Conservation (phyloP, 2,888 invertebrate genomes). For the Hirtodrosophila alboralis region DNA sequence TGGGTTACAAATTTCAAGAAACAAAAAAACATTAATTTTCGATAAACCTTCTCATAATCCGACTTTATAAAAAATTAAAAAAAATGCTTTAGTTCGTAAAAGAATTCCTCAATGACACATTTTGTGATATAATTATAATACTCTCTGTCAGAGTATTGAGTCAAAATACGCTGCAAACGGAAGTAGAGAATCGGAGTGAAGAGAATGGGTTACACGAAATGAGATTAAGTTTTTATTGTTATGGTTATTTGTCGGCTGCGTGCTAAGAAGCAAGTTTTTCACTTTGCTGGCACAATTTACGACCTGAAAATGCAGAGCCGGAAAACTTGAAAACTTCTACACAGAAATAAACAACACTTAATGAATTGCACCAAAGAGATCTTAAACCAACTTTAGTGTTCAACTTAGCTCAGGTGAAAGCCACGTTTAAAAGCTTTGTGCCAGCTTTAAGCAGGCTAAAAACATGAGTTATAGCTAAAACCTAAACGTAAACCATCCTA, state of each 20-base stretch:
- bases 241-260: slow-evolving; percentile 26
- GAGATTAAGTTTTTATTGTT: slow-evolving; percentile 48
- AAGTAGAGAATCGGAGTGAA: slow-evolving; percentile 3
- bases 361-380: slow-evolving; percentile 25
- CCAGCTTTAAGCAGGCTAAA: too few species aligned
- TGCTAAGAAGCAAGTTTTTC: slow-evolving; percentile 25
- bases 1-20: too few species aligned
- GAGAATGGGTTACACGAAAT: slow-evolving; percentile 3
- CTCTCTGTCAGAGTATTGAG: too few species aligned
- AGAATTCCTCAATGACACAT: too few species aligned
- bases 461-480: slow-evolving; percentile 31
- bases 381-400: background rate
- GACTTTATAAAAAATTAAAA: too few species aligned
- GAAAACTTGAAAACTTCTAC: slow-evolving; percentile 38
- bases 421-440: slow-evolving; percentile 8
- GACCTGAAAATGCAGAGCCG: slow-evolving; percentile 19
- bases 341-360: slow-evolving; percentile 44
- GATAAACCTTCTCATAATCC: too few species aligned
- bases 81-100: too few species aligned
- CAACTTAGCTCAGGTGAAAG: slow-evolving; percentile 30
- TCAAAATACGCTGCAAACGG: slow-evolving; percentile 16
- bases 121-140: too few species aligned
- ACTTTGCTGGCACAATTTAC: slow-evolving; percentile 24
- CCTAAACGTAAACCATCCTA: slow-evolving; percentile 4
- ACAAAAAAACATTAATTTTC: too few species aligned